Evolutionary conservation across 2,888 invertebrate species (phyloP), one percentile per base, ranked within the genome.

Genomic region (Lithophane ornitopus): DNA sequence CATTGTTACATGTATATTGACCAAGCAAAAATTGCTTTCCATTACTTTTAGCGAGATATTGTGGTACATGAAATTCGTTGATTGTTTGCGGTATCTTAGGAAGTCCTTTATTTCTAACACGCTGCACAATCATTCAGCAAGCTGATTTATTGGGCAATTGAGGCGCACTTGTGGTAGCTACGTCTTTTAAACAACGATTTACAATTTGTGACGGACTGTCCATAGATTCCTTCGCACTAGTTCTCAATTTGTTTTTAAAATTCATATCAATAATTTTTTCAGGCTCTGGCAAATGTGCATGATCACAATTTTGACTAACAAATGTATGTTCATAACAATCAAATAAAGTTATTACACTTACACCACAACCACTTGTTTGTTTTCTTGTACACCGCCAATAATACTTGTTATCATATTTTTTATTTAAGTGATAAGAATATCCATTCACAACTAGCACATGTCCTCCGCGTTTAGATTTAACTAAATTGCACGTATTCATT

Each of bases 141-240:
- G 77, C 69, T 63, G 68, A 66, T 69, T 77, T 77, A 73, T 72
- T 77, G 22, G 69, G 77, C 73, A 77, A 73, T 52, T 61, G 70
- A 68, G 77, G 62, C 56, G 77, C 73, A 65, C 73, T 77, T 68
- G 39, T 73, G 66, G 67, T 77, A 61, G 68, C 66, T 58, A 72
- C 76, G 65, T 72, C 72, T 59, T 77, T 58, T 72, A 73, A 63
- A 63, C 73, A 78, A 63, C 74, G 73, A 65, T 78, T 69, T 54
- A 78, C 70, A 44, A 78, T 78, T 70, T 67, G 78, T 44, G 74
- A 74, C 46, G 74, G 69, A 61, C 67, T 65, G 66, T 74, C 74
- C 69, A 74, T 74, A 46, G 78, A 78, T 65, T 70, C 59, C 34
- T 66, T 73, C 41, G 74, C 74, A 49, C 63, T 70, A 46, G 49